Conservation (phyloP, 2,888 invertebrate genomes). For the Panorpa germanica region DNA sequence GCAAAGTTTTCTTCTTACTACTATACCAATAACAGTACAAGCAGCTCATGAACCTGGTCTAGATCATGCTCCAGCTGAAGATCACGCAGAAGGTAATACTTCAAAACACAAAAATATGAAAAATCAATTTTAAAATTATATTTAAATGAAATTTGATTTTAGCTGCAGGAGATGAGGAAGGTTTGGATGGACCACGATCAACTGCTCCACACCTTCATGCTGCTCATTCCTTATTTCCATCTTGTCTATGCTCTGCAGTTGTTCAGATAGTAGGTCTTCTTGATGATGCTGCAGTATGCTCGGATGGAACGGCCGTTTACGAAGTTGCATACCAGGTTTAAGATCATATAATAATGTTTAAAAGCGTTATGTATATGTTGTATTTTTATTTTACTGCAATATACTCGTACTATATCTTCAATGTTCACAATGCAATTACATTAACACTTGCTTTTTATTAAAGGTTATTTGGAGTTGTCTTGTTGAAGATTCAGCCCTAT, state of each 20-base stretch:
- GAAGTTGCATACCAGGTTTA: conserved; percentile 86
- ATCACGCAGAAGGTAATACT: conserved; percentile 59
- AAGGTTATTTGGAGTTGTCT: conserved; percentile 94
- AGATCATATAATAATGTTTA: not conserved
- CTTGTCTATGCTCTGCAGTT: conserved; percentile 88
- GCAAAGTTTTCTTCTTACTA: conserved; percentile 88
- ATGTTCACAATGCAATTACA: not conserved
- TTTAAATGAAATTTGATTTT: conserved; percentile 8
- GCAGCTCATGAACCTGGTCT: conserved; percentile 92
- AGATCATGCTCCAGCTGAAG: conserved; percentile 65
- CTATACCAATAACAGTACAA: conserved; percentile 85
- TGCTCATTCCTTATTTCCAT: conserved; percentile 91
- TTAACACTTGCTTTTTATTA: conserved; percentile 10
- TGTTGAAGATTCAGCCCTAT: conserved; percentile 93
- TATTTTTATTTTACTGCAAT: not conserved
- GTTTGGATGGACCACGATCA: conserved; percentile 48
- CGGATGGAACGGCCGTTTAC: conserved; percentile 89
- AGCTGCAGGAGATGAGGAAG: conserved; percentile 32
- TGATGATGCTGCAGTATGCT: conserved; percentile 90
- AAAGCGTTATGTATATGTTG: not conserved
- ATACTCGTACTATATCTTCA: not conserved
- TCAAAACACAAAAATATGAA: conserved; percentile 1
- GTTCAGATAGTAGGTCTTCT: conserved; percentile 85
- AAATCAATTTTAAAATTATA: conserved; percentile 4
- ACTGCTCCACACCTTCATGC: conserved; percentile 71